These are phyloP conservation scores for Steinernema carpocapsae DNA, from an alignment of 2,888 invertebrate species.

Conservation along the genomic window DNA sequence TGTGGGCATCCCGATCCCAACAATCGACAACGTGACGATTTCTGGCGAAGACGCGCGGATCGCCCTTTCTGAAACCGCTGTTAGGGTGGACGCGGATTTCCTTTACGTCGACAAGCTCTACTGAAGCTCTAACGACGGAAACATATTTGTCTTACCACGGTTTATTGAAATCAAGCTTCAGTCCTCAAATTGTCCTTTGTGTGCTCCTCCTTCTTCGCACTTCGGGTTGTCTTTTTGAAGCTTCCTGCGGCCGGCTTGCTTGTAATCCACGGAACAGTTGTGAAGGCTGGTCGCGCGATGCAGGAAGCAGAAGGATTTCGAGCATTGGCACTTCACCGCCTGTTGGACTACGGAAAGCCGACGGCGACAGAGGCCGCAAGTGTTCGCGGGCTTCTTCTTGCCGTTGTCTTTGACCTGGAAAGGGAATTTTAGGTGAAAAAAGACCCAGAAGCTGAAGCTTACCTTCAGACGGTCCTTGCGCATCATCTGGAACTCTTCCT, in stretches of 20 bases:
- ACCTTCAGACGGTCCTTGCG: conserved; percentile 46
- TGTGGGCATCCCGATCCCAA: conserved; percentile 60
- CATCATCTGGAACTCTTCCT: conserved; percentile 43
- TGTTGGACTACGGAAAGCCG: conserved; percentile 51
- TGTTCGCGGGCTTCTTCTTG: conserved; percentile 7
- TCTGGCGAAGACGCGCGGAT: conserved; percentile 45
- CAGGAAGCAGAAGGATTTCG: conserved; percentile 48
- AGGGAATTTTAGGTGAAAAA: not conserved
- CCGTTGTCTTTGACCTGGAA: conserved; percentile 36
- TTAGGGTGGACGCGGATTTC: conserved; percentile 48
- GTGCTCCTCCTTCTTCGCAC: conserved; percentile 41
- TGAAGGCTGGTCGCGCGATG: conserved; percentile 52
- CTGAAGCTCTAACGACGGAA: not conserved
- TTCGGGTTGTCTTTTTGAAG: conserved; percentile 51
- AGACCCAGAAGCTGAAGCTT: not conserved
- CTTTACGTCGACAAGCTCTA: conserved; percentile 38
- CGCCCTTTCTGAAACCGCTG: conserved; percentile 27
- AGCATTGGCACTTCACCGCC: conserved; percentile 52
- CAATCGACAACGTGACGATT: conserved; percentile 59
- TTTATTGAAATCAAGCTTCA: conserved; percentile 20
- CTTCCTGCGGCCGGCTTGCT: conserved; percentile 52
- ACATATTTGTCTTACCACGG: not conserved
- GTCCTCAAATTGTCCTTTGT: conserved; percentile 40
- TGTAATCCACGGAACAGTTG: conserved; percentile 55
- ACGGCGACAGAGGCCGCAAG: conserved; percentile 46